Evolutionary conservation across 1,140 invertebrate genomes (phyloP).

Genomic region (Uloborus diversus): DNA sequence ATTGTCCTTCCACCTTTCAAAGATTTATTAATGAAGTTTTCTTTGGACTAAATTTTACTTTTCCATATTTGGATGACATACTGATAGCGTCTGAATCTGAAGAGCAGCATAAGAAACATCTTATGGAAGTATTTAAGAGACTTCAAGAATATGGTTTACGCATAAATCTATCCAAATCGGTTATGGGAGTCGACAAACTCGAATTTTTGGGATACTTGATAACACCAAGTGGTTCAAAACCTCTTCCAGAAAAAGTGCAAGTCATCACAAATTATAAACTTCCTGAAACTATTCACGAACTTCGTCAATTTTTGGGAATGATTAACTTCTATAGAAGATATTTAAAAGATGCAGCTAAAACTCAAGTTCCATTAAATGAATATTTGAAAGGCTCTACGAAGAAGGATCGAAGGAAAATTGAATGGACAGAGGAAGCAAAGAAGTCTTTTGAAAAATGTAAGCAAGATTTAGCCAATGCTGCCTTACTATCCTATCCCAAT

Average conservation of each 20-base stretch:
- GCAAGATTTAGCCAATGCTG: conserved; percentile 57
- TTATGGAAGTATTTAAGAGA: conserved; percentile 54
- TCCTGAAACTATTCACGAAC: conserved; percentile 62
- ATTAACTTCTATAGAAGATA: conserved; percentile 66
- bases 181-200: conserved; percentile 12
- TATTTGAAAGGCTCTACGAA: conserved; percentile 1
- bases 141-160: conserved; percentile 53
- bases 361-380: conserved; percentile 42
- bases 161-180: conserved; percentile 37
- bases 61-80: conserved; percentile 70
- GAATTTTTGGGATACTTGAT: conserved; percentile 24
- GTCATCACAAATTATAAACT: conserved; percentile 58
- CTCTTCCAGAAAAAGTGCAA: conserved; percentile 21
- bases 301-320: conserved; percentile 63
- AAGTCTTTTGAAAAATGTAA: conserved; percentile 65
- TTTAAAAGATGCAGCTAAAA: conserved; percentile 60
- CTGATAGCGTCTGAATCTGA: conserved; percentile 64
- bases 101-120: conserved; percentile 62
- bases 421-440: conserved; percentile 55
- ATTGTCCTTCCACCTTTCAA: conserved; percentile 60
- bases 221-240: conserved; percentile 14
- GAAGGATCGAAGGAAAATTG: conserved; percentile 25
- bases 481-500: conserved; percentile 37
- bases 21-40: conserved; percentile 54
- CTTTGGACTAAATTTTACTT: conserved; percentile 60